These are phyloP conservation scores for Eupsilia transversa DNA, from an alignment of 2,888 invertebrate species.

Conservation along the genomic window DNA sequence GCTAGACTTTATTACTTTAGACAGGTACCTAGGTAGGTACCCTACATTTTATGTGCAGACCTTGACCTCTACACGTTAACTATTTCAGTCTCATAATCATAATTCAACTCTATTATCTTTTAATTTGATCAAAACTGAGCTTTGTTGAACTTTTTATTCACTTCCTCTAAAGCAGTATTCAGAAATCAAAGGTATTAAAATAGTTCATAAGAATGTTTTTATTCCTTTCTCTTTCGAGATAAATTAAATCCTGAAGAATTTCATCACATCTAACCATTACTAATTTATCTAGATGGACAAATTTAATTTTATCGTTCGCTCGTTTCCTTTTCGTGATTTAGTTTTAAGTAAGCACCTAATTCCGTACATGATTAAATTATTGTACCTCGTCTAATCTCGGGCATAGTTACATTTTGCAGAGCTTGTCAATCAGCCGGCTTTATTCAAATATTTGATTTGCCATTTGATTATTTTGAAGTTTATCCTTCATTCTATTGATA, in stretches of 20 bases:
- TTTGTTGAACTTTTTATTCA: neutral
- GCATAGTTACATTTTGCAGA: neutral
- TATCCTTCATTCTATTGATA: neutral
- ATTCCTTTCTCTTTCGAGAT: neutral
- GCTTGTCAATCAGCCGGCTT: neutral
- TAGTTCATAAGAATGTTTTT: neutral
- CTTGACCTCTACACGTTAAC: conserved; percentile 1
- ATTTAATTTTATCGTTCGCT: conserved; percentile 9
- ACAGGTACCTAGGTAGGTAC: no score
- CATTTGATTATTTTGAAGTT: neutral
- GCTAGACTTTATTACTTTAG: neutral
- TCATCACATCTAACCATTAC: neutral
- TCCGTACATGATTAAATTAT: conserved; percentile 1
- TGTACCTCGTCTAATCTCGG: neutral
- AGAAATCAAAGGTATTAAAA: conserved; percentile 10
- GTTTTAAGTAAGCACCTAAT: conserved; percentile 20
- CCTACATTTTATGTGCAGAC: neutral
- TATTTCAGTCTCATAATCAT: neutral
- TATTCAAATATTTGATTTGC: neutral
- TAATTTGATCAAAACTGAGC: conserved; percentile 1
- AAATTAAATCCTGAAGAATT: conserved; percentile 11
- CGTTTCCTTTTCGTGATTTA: conserved; percentile 27
- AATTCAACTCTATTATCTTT: conserved; percentile 15
- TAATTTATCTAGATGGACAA: conserved; percentile 30
- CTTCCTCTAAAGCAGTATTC: neutral